A percentile compares a stretch with the other conserved stretches of the same genome.
Conservation (phyloP, 2,113 vertebrate species). For the Siniperca chuatsi region DNA sequence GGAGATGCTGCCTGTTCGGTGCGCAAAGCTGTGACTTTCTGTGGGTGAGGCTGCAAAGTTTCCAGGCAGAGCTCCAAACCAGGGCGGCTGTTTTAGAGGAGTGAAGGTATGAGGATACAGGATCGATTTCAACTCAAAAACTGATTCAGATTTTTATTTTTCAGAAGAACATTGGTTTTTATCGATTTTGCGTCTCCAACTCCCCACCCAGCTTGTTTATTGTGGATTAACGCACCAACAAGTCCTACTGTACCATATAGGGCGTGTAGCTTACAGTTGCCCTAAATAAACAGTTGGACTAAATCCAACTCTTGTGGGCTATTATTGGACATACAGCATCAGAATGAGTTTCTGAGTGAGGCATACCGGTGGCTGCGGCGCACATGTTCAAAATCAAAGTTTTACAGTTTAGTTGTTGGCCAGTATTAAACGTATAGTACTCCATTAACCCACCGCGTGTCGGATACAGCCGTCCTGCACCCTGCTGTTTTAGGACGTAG, state of each 20-base stretch:
- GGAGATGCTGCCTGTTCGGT: background rate
- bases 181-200: background rate
- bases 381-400: background rate
- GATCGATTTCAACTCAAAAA: background rate
- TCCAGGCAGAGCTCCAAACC: constrained; percentile 1
- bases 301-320: background rate
- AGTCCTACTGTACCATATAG: background rate
- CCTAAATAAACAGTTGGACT: background rate
- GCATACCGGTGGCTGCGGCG: background rate
- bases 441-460: too few relatives aligned
- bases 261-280: background rate
- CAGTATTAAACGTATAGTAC: too few relatives aligned
- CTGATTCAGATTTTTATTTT: background rate
- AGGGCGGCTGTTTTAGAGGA: background rate
- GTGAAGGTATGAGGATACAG: constrained; percentile 6
- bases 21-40: constrained; percentile 8
- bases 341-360: background rate
- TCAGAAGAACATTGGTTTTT: background rate
- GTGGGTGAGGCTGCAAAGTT: constrained; percentile 35
- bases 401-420: background rate
- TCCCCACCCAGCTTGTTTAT: background rate
- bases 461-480: background rate
- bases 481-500: background rate
- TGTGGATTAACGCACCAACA: background rate
- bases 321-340: constrained; percentile 21